phyloP scores from a whole-genome alignment of 2,888 invertebrate genomes.

The Zelleria hepariella region DNA sequence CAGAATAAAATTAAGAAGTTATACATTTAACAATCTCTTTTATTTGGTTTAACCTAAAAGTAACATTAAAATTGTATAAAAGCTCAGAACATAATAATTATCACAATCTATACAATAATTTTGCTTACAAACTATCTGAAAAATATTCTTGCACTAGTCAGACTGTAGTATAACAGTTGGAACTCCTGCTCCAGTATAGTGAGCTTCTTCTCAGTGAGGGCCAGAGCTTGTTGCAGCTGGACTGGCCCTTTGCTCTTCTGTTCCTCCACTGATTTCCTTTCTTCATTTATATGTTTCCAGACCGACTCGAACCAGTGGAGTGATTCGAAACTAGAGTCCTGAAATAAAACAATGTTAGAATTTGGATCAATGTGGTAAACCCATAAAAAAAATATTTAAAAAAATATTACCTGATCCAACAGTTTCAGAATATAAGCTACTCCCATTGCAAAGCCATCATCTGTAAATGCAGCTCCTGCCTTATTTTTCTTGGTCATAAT shows the following conservation, averaged over 20 bases:
- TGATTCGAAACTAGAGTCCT: constrained; percentile 86
- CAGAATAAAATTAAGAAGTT: constrained; percentile 6
- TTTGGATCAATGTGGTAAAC: too few relatives aligned
- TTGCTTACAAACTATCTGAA: constrained; percentile 75
- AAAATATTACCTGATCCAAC: constrained; percentile 85
- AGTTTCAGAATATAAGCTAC: constrained; percentile 92
- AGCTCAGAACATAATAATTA: background rate
- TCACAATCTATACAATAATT: constrained; percentile 9
- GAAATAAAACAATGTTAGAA: constrained; percentile 25
- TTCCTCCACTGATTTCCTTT: constrained; percentile 68
- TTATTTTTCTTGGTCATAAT: constrained; percentile 93
- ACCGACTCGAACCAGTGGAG: constrained; percentile 97
- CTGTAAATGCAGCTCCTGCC: constrained; percentile 91
- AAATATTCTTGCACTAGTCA: constrained; percentile 96
- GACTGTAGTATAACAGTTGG: constrained; percentile 89
- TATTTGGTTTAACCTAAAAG: too few relatives aligned
- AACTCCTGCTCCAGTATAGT: constrained; percentile 83
- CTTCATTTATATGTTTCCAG: constrained; percentile 77
- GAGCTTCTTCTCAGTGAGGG: constrained; percentile 89
- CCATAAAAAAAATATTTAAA: too few relatives aligned
- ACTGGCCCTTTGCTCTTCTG: constrained; percentile 82
- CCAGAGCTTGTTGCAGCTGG: constrained; percentile 93
- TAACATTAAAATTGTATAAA: too few relatives aligned
- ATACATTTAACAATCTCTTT: background rate
- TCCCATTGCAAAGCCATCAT: constrained; percentile 99